Conservation (phyloP, 2,113 vertebrate genomes). For the Gambusia holbrooki region DNA sequence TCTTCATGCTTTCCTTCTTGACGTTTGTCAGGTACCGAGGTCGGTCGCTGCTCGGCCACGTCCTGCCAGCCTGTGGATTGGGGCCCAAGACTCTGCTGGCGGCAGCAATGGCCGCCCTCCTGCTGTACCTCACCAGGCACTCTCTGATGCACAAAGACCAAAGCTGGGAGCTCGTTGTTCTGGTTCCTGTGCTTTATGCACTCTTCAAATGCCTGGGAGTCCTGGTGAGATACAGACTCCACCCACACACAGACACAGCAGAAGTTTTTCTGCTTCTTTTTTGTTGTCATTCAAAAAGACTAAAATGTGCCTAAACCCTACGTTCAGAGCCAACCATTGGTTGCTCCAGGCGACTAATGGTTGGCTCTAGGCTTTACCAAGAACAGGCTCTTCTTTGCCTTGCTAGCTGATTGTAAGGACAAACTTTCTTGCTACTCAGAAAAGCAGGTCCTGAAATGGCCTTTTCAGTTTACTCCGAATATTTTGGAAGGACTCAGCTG, state of each 20-base stretch:
- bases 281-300: too few relatives aligned
- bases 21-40: slow-evolving; percentile 58
- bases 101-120: slow-evolving; percentile 30
- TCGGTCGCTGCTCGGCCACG: slow-evolving; percentile 2
- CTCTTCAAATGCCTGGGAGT: slow-evolving; percentile 63
- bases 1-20: not conserved
- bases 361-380: too few relatives aligned
- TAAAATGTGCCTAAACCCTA: too few relatives aligned
- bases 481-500: not conserved
- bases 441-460: too few relatives aligned
- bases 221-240: slow-evolving; percentile 65
- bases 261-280: not conserved
- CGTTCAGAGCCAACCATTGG: too few relatives aligned
- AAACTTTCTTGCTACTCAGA: too few relatives aligned
- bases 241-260: too few relatives aligned
- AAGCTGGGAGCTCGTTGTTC: slow-evolving; percentile 20
- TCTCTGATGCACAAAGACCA: slow-evolving; percentile 18
- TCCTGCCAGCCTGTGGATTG: slow-evolving; percentile 68
- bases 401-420: too few relatives aligned
- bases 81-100: slow-evolving; percentile 23
- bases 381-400: too few relatives aligned
- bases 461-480: not conserved
- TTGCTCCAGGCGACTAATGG: too few relatives aligned
- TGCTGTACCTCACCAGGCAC: slow-evolving; percentile 32
- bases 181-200: slow-evolving; percentile 47